Conservation (phyloP, 2,797 vertebrate genomes). For the Fistularia tabacaria region DNA sequence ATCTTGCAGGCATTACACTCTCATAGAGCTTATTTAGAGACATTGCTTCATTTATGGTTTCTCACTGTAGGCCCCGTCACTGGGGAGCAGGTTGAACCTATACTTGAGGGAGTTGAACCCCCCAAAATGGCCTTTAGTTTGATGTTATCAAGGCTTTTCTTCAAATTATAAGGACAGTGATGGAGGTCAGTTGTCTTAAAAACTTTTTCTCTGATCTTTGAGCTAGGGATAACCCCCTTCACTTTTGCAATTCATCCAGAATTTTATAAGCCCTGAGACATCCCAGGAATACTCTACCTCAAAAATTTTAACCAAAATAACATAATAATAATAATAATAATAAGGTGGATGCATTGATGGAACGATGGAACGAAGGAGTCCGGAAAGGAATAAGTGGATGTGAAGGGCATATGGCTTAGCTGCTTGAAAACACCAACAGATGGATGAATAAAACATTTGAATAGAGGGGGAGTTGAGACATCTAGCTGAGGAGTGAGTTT, state of each 20-base stretch:
- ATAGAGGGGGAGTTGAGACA: constrained; percentile 50
- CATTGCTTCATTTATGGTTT: constrained; percentile 5
- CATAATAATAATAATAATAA: too few relatives aligned
- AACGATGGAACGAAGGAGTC: constrained; percentile 5
- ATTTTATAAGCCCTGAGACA: constrained; percentile 11
- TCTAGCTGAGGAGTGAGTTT: constrained; percentile 44
- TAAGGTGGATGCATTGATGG: constrained; percentile 12
- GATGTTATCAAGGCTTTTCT: constrained; percentile 25
- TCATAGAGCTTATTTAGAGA: constrained; percentile 31
- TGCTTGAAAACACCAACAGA: constrained; percentile 40
- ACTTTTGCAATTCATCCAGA: constrained; percentile 11
- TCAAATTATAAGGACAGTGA: constrained; percentile 30
- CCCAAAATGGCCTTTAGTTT: constrained; percentile 23
- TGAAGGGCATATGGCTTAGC: constrained; percentile 44
- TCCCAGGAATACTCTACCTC: constrained; percentile 17
- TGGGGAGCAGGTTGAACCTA: too few relatives aligned
- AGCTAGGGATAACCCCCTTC: constrained; percentile 9
- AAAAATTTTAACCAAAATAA: constrained; percentile 14
- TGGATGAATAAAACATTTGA: constrained; percentile 67
- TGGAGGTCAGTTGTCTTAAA: constrained; percentile 25
- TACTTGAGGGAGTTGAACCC: too few relatives aligned
- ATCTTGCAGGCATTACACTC: constrained; percentile 14
- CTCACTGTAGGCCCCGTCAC: too few relatives aligned
- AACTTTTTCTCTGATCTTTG: constrained; percentile 21
- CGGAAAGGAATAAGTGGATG: constrained; percentile 5